Percentiles rank a stretch among this genome's conserved stretches.
Conservation (phyloP, 2,888 invertebrate genomes). For the Sycophila texana region DNA sequence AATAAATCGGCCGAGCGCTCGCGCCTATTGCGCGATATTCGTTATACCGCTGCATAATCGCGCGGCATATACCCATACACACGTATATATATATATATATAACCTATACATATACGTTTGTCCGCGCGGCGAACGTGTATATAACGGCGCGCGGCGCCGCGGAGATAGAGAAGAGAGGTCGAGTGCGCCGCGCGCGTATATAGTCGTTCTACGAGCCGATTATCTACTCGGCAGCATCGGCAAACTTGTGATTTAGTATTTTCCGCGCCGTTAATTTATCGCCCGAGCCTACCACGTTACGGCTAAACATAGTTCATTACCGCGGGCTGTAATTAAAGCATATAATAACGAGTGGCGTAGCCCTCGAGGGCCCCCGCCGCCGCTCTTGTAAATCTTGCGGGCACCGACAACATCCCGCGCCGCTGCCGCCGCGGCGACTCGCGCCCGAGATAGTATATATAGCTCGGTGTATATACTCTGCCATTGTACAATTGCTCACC, state of each 20-base stretch:
- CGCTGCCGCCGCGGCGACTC: background rate
- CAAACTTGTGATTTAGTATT: conserved; percentile 75
- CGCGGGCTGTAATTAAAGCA: conserved; percentile 73
- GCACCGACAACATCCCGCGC: conserved; percentile 26
- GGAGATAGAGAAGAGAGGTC: background rate
- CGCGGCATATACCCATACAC: too few species aligned
- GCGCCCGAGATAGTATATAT: background rate
- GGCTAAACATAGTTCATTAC: conserved; percentile 75
- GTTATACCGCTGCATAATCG: conserved; percentile 2
- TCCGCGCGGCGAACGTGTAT: too few species aligned
- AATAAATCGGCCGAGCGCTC: conserved; percentile 12
- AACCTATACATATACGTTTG: too few species aligned
- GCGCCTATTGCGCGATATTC: conserved; percentile 33
- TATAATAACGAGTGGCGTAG: conserved; percentile 73
- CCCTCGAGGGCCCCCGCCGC: conserved; percentile 66
- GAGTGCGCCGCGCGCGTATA: conserved; percentile 59
- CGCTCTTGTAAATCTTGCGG: conserved; percentile 72
- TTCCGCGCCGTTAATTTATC: conserved; percentile 74
- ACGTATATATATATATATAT: too few species aligned
- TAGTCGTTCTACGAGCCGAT: conserved; percentile 71
- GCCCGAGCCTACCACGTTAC: conserved; percentile 73
- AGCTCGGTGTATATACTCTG: too few species aligned
- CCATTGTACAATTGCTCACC: too few species aligned
- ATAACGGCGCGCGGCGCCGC: background rate
- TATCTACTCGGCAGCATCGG: conserved; percentile 74